phyloP scores from a whole-genome alignment of 1,140 invertebrate species.

The Brachystomella parvula region DNA sequence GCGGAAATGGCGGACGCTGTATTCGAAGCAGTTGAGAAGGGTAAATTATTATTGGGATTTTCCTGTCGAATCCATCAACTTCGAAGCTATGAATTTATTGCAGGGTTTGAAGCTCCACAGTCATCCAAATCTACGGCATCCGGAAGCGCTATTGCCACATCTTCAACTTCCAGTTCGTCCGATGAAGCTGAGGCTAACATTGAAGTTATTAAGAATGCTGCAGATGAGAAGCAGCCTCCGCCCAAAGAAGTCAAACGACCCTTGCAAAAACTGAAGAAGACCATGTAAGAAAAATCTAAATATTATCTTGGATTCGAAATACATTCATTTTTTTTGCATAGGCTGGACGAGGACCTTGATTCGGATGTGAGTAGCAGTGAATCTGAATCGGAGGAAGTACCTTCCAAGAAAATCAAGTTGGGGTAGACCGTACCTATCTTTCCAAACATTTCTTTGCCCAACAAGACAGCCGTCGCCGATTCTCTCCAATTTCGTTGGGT shows the following conservation, averaged over 20 bases:
- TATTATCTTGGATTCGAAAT: not conserved
- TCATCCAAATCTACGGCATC: slow-evolving; percentile 1
- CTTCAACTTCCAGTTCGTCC: not conserved
- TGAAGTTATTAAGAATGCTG: not conserved
- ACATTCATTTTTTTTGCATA: slow-evolving; percentile 14
- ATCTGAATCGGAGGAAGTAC: slow-evolving; percentile 10
- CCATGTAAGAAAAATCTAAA: slow-evolving; percentile 15
- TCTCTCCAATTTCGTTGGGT: no score
- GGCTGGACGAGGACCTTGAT: slow-evolving; percentile 23
- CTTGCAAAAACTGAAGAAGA: slow-evolving; percentile 19
- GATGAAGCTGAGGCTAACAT: not conserved
- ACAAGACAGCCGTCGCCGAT: no score
- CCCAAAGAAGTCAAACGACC: slow-evolving; percentile 6
- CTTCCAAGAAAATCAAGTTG: not conserved
- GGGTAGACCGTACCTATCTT: no score
- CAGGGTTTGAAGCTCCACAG: slow-evolving; percentile 18
- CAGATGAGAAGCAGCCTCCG: not conserved
- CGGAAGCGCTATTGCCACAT: not conserved
- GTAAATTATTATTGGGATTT: slow-evolving; percentile 39
- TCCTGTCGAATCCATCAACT: not conserved
- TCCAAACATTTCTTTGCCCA: no score
- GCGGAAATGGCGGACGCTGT: slow-evolving; percentile 67
- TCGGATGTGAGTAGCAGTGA: slow-evolving; percentile 14
- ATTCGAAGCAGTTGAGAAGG: slow-evolving; percentile 70
- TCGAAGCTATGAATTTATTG: not conserved